phyloP scores from a whole-genome alignment of 1,140 invertebrate genomes.

The Bombus turneri region DNA sequence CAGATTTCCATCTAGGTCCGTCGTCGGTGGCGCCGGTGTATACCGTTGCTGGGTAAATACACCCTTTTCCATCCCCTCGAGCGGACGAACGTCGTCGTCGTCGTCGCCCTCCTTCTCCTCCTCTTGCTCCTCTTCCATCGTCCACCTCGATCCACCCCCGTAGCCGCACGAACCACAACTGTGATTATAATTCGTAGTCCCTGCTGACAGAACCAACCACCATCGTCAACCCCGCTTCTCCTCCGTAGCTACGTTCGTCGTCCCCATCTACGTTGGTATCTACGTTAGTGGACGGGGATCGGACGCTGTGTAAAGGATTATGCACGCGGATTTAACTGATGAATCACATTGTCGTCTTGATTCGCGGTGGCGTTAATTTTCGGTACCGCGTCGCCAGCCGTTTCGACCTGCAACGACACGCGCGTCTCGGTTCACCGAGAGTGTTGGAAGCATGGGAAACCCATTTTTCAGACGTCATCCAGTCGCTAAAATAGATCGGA shows the following conservation, averaged over 20 bases:
- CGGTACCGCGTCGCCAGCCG: constrained; percentile 43
- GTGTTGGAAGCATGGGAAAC: too few species aligned
- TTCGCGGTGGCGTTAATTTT: constrained; percentile 83
- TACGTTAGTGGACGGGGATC: constrained; percentile 58
- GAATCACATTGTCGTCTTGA: constrained; percentile 84
- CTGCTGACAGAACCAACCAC: constrained; percentile 67
- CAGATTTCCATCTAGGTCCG: constrained; percentile 82
- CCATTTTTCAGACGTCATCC: too few species aligned
- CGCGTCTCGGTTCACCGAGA: not conserved
- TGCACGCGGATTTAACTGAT: constrained; percentile 83
- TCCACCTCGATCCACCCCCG: constrained; percentile 31
- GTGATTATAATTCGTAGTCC: constrained; percentile 82
- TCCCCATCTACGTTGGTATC: constrained; percentile 28
- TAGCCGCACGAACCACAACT: constrained; percentile 78
- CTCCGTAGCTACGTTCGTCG: not conserved
- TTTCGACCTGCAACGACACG: not conserved
- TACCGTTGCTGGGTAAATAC: constrained; percentile 78
- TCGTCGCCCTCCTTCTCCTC: constrained; percentile 43
- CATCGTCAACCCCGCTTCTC: constrained; percentile 59
- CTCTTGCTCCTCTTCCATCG: constrained; percentile 35
- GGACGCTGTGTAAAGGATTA: constrained; percentile 81
- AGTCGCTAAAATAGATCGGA: too few species aligned
- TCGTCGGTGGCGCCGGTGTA: constrained; percentile 70
- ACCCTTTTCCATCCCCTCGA: constrained; percentile 71
- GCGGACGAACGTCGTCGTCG: constrained; percentile 59